Base-by-base conservation (phyloP, 2,113 vertebrate genomes). In the Pluvialis apricaria region DNA sequence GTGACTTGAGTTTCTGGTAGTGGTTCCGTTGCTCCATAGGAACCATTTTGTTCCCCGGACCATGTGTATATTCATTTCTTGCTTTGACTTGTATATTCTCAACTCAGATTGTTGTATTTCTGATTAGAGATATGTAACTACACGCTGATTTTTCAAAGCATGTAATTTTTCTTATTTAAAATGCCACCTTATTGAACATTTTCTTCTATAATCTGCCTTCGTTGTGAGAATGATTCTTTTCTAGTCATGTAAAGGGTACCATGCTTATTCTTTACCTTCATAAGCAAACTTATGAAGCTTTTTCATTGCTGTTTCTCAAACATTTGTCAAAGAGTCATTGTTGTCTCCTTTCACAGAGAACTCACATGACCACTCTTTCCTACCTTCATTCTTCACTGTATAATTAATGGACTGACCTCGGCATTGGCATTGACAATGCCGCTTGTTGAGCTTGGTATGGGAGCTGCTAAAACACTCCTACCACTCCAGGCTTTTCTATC, bases 1-100 rank as follows among this genome's bases (percentile, higher is more conserved):
- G n/a, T 42, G 31, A 64, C 57, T 5, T 42, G 12, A 52, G 26
- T 1, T 83, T 81, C 82, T 44, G 16, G 34, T 92, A 31, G 62
- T 20, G 13, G n/a, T 38, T 94, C 34, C 45, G 55, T 66, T 92
- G 45, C 25, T 87, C 31, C 61, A 20, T 34, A 36, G 61, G 42
- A 88, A 34, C 20, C 0, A 0, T 45, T 62, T 89, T 82, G 29
- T 21, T 73, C 60, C 51, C 75, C 0, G 0, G 11, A 51, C 10
- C 13, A 13, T 10, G 29, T 64, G 12, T 42, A 7, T 76, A 16
- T 61, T 77, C 24, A 38, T 65, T 77, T 76, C 12, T 34, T 76
- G 38, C 44, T 82, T 2, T 60, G 17, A 51, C 20, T 80, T 51
- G 7, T 36, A 4, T 38, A 15, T 72, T 88, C n/a, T 76, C 52